A percentile compares a stretch with the other conserved stretches of the same genome.
phyloP scores from a whole-genome alignment of 2,113 vertebrate genomes.

The Pterocles gutturalis region DNA sequence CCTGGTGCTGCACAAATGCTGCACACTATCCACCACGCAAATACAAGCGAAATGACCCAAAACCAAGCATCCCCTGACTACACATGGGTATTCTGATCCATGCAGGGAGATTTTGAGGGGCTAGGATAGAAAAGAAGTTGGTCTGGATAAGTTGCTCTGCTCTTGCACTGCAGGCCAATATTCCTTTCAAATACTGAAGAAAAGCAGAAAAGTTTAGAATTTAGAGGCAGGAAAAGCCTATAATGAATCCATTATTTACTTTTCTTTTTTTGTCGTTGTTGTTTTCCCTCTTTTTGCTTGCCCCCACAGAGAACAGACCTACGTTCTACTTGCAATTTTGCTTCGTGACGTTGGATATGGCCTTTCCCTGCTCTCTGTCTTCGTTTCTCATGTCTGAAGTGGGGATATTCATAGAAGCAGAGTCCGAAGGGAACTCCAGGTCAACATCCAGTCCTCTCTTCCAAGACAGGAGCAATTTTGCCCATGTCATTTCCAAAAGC shows the following conservation, averaged over 20 bases:
- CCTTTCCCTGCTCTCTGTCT: conserved; percentile 10
- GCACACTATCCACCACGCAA: neutral
- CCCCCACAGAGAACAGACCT: neutral
- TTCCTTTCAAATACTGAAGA: neutral
- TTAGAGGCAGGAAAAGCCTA: neutral
- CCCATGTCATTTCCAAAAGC: neutral
- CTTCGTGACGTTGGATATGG: neutral
- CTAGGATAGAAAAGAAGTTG: neutral
- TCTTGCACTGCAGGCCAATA: neutral
- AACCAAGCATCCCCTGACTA: neutral
- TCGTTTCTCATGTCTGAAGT: neutral
- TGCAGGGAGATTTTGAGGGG: neutral
- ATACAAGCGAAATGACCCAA: neutral
- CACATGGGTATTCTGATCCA: accelerated
- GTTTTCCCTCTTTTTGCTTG: neutral
- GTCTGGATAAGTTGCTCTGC: neutral
- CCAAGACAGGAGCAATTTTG: neutral
- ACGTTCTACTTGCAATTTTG: neutral
- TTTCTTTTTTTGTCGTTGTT: neutral
- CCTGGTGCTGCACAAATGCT: neutral
- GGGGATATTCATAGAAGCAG: conserved; percentile 10
- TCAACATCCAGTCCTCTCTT: neutral
- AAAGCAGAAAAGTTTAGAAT: neutral
- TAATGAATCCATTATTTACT: neutral
- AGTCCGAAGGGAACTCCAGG: conserved; percentile 22